Evolutionary conservation across 1,140 invertebrate genomes (phyloP), one percentile per base, ranked within the genome.

Genomic region (Drosophila sp.): DNA sequence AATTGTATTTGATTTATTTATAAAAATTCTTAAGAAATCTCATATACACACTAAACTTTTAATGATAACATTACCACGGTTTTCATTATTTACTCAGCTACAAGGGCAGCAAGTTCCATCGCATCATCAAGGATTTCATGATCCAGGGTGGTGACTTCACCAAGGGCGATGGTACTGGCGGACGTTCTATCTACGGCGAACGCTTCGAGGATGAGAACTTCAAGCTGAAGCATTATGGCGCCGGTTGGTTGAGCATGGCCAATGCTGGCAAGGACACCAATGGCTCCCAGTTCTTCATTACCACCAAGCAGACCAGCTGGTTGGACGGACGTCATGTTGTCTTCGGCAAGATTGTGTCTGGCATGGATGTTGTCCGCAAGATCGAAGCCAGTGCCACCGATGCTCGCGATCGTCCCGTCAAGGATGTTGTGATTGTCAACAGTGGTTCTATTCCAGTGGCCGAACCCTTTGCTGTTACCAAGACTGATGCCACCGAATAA

Each of bases 241-340:
- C 98, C 90, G 98, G 98, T 58, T 99, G 97, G 97, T 92, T 99
- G 53, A 98, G 97, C 0, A 99, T 99, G 98, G 98, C 98, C 54
- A 99, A 99, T 93, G 97, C 97, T 92, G 97, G 96, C 58, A 97
- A 97, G 92, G 97, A 99, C 92, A 99, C 98, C 34, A 99, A 99
- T 93, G 98, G 98, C 21, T 99, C 97, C 18, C 98, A 99, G 91
- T 99, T 99, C 93, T 99, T 99, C 91, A 98, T 99, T 89, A 98
- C 97, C 13, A 96, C 95, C 2, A 96, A 96, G 74, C 94, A 96
- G 84, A 99, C 98, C 9, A 93, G 96, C 21, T 99, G 99, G 99
- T 93, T 99, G 32, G 97, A 99, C 93, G 97, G 97, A 13, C 95
- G 96, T 92, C 99, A 99, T 91, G 98, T 99, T 76, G 98, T 99